Percentiles rank a stretch among this genome's conserved stretches.
These are phyloP conservation scores for Pagrus major DNA, from an alignment of 2,113 vertebrate species.

Conservation along the genomic window DNA sequence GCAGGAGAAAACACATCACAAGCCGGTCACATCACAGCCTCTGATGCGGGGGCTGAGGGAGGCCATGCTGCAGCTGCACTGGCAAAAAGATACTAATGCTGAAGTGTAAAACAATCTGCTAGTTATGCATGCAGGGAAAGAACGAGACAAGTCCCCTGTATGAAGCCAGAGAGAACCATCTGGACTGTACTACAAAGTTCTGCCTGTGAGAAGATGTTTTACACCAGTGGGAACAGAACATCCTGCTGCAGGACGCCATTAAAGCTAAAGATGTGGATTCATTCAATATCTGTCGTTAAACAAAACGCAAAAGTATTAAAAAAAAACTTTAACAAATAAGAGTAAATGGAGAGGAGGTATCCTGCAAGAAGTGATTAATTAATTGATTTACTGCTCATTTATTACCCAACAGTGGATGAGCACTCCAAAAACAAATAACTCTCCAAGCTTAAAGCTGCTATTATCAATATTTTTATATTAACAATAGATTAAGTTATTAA, in stretches of 20 bases:
- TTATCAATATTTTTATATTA: not conserved
- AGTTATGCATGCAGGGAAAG: conserved; percentile 27
- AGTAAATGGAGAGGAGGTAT: too few species aligned
- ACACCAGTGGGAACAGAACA: not conserved
- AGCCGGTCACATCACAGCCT: conserved; percentile 26
- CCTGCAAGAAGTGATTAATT: not conserved
- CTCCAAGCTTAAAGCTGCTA: not conserved
- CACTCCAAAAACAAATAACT: not conserved
- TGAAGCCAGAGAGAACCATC: conserved; percentile 24
- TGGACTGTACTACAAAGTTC: conserved; percentile 13
- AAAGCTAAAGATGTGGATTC: not conserved
- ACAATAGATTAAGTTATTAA: not conserved
- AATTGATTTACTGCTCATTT: not conserved
- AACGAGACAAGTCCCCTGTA: not conserved
- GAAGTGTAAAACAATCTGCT: conserved; percentile 13
- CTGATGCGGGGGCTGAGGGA: conserved; percentile 2
- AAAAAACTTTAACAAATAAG: not conserved
- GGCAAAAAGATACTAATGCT: conserved; percentile 4
- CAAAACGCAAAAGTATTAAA: not conserved
- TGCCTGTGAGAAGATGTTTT: not conserved
- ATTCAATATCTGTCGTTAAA: not conserved
- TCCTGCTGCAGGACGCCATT: not conserved
- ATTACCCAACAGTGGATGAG: not conserved
- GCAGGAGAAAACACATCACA: conserved; percentile 31
- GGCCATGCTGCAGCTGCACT: conserved; percentile 23